Conservation (phyloP, 2,888 invertebrate genomes). For the Megamerina dolium region DNA sequence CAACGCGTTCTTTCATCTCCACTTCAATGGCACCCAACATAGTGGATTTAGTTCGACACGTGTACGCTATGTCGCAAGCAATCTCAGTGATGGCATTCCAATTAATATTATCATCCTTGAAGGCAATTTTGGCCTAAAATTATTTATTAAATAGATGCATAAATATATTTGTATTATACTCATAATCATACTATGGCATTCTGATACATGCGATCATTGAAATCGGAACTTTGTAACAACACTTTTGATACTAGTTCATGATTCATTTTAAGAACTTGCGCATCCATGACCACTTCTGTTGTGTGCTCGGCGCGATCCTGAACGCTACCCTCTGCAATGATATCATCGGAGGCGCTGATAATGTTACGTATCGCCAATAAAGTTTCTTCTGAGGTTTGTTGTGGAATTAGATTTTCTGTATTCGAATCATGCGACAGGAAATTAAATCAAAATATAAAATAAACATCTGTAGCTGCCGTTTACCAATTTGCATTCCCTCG, state of each 20-base stretch:
- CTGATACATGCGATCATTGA: conserved; percentile 38
- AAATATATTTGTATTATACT: background rate
- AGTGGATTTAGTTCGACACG: conserved; percentile 29
- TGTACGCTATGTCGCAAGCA: conserved; percentile 21
- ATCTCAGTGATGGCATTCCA: conserved; percentile 34
- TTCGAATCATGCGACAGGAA: no score
- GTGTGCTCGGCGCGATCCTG: conserved; percentile 40
- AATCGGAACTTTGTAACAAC: conserved; percentile 34
- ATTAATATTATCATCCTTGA: conserved; percentile 23
- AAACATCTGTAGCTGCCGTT: background rate
- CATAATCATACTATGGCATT: conserved; percentile 33
- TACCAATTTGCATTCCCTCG: conserved; percentile 21
- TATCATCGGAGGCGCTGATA: conserved; percentile 32
- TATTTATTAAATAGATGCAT: background rate
- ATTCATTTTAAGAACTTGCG: conserved; percentile 43
- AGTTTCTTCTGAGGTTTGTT: conserved; percentile 18
- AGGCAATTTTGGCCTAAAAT: conserved; percentile 25
- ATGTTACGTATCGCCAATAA: conserved; percentile 31
- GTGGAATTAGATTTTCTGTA: conserved; percentile 18
- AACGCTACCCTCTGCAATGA: conserved; percentile 31
- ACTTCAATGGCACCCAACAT: conserved; percentile 43
- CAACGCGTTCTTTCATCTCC: conserved; percentile 29
- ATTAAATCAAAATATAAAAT: no score
- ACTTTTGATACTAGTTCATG: conserved; percentile 41
- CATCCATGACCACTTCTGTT: conserved; percentile 45